Base-by-base conservation (phyloP, 2,888 invertebrate species). In the Tetrapedia diversipes region DNA sequence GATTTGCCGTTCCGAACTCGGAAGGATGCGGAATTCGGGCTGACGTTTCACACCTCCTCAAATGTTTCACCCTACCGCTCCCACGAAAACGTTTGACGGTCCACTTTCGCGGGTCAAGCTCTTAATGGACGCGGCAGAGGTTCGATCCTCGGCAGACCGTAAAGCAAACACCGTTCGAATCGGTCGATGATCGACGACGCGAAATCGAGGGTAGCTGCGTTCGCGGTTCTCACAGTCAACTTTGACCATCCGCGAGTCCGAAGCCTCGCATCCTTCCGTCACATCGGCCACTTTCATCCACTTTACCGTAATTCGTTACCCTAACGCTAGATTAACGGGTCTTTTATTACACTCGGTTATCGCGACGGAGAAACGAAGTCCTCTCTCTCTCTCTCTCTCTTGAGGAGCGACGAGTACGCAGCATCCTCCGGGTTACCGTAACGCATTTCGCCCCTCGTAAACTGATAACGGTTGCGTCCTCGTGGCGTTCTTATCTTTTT, bases 141-240 rank as follows among this genome's bases (percentile, higher is more conserved):
- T 69, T 77, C 65, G 56, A 61, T 49, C 27, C 57, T 41, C 45
- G 34, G n/a, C 51, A 56, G 59, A 81, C 75, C 54, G 72, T 65
- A 69, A 81, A 45, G 67, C 72, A 65, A 80, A 80, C 64, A 67
- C 53, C 57, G 72, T 67, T 77, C 69, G 53, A 78, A 69, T 72
- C 71, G 68, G 47, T 27, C 27, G 65, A 68, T 71, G 75, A 75
- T 78, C 66, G 82, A 75, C 39, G 37, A n/a, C 22, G 47, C 39
- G 34, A 57, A 63, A 74, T 56, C 59, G 60, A 64, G 69, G 51
- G 51, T 69, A 41, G 49, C 54, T 43, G 37, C 24, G 56, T 77
- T 45, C 49, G 27, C 43, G 47, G 69, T 69, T 65, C 47, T 43
- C 0, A 2, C 3, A 53, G 19, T 14, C 11, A 45, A 41, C 69